A percentile compares a stretch with the other conserved stretches of the same genome.
Conservation (phyloP, 2,888 invertebrate genomes). For the Iphiclides podalirius region DNA sequence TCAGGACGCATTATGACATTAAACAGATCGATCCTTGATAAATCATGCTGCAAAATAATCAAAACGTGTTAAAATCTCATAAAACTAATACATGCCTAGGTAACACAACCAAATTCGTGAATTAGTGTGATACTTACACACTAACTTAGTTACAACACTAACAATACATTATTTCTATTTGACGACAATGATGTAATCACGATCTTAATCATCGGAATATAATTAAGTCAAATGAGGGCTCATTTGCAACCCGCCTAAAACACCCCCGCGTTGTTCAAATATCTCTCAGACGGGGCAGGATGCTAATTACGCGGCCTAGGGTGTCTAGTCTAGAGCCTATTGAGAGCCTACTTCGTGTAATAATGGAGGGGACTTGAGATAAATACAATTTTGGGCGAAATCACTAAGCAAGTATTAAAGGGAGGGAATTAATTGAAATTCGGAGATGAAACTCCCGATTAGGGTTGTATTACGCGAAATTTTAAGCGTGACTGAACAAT, state of each 20-base stretch:
- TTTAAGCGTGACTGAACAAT: slow-evolving; percentile 5
- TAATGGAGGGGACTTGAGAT: slow-evolving; percentile 33
- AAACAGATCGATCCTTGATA: too few relatives aligned
- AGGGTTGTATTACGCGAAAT: slow-evolving; percentile 6
- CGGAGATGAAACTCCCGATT: slow-evolving; percentile 20
- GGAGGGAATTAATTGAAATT: slow-evolving; percentile 27
- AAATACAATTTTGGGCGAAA: slow-evolving; percentile 26
- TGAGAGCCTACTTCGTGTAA: slow-evolving; percentile 44
- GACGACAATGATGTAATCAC: too few relatives aligned
- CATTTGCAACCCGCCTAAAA: slow-evolving; percentile 28
- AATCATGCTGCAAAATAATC: too few relatives aligned
- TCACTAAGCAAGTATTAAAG: slow-evolving; percentile 27
- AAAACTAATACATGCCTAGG: too few relatives aligned
- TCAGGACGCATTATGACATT: too few relatives aligned
- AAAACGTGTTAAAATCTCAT: too few relatives aligned
- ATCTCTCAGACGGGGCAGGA: slow-evolving; percentile 54
- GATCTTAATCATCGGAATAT: slow-evolving; percentile 2
- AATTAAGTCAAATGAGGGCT: slow-evolving; percentile 7
- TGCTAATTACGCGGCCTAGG: slow-evolving; percentile 63
- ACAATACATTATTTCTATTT: too few relatives aligned
- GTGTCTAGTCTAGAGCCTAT: slow-evolving; percentile 50
- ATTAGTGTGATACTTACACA: too few relatives aligned
- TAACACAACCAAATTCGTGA: too few relatives aligned
- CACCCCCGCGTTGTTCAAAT: slow-evolving; percentile 54
- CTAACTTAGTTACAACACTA: too few relatives aligned